These are phyloP conservation scores for Esox lucius DNA, from an alignment of 2,797 vertebrate genomes.

Conservation along the genomic window DNA sequence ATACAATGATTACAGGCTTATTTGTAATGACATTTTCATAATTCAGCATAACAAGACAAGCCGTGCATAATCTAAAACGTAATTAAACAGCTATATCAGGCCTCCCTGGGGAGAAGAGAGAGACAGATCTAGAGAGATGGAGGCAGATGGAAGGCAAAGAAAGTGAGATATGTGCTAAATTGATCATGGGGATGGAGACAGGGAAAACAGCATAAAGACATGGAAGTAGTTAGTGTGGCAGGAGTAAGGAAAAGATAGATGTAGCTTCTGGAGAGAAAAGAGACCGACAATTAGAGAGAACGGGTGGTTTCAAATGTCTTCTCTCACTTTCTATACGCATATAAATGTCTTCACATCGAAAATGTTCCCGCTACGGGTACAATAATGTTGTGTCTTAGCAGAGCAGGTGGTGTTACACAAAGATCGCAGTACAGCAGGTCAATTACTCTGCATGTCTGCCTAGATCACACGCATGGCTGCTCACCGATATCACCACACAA, in stretches of 20 bases:
- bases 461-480: constrained; percentile 15
- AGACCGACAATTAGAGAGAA: not conserved
- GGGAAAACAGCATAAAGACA: not conserved
- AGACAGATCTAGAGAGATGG: not conserved
- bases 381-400: constrained; percentile 32
- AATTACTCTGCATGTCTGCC: constrained; percentile 27
- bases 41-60: constrained; percentile 40
- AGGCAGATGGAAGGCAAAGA: not conserved
- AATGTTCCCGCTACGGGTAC: no score
- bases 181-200: not conserved
- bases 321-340: constrained; percentile 5
- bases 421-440: constrained; percentile 25
- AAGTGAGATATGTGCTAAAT: not conserved
- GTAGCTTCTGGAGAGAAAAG: not conserved
- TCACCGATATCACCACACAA: not conserved
- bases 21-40: constrained; percentile 40
- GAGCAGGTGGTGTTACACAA: constrained; percentile 20
- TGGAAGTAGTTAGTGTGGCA: not conserved
- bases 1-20: constrained; percentile 24
- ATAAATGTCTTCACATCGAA: no score
- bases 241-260: no score
- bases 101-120: constrained; percentile 10
- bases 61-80: constrained; percentile 35
- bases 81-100: constrained; percentile 52
- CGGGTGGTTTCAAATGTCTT: constrained; percentile 12